Evolutionary conservation across 2,888 invertebrate species (phyloP).

Genomic region (Anthoptus insignis): DNA sequence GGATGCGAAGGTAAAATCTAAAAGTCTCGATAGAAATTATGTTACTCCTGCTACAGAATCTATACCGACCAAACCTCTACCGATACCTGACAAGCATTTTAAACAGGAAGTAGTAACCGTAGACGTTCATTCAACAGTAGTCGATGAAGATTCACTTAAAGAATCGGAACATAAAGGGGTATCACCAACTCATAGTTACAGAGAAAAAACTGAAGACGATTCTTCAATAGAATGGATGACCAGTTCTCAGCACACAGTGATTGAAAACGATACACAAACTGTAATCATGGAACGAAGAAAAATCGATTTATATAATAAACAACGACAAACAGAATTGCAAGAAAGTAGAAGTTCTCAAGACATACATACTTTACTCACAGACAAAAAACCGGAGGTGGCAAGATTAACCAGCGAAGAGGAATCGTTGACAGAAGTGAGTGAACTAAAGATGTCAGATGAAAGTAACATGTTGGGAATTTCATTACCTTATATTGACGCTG

Average conservation of each 20-base stretch:
- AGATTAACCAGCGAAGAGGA: slow-evolving; percentile 89
- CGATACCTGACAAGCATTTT: slow-evolving; percentile 72
- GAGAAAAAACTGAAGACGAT: slow-evolving; percentile 79
- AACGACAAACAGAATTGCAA: slow-evolving; percentile 80
- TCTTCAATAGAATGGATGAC: slow-evolving; percentile 82
- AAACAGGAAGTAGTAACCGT: slow-evolving; percentile 82
- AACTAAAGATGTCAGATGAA: slow-evolving; percentile 85
- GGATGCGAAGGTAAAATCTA: slow-evolving; percentile 87
- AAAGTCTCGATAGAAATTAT: slow-evolving; percentile 90
- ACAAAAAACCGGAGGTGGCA: slow-evolving; percentile 79
- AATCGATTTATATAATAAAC: slow-evolving; percentile 87
- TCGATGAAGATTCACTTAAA: slow-evolving; percentile 60
- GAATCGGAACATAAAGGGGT: slow-evolving; percentile 61
- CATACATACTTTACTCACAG: slow-evolving; percentile 64
- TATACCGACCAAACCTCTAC: slow-evolving; percentile 58
- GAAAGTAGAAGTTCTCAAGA: slow-evolving; percentile 75
- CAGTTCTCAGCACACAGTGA: slow-evolving; percentile 75
- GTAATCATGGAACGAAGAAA: slow-evolving; percentile 88
- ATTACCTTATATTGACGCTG: slow-evolving; percentile 83
- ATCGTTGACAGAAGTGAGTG: slow-evolving; percentile 89
- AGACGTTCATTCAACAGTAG: slow-evolving; percentile 75
- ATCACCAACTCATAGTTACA: slow-evolving; percentile 75
- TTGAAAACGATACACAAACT: slow-evolving; percentile 87
- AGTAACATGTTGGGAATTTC: slow-evolving; percentile 80
- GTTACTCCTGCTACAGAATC: slow-evolving; percentile 72